Evolutionary conservation across 2,888 invertebrate genomes (phyloP).

Genomic region (Apodemia duryi): DNA sequence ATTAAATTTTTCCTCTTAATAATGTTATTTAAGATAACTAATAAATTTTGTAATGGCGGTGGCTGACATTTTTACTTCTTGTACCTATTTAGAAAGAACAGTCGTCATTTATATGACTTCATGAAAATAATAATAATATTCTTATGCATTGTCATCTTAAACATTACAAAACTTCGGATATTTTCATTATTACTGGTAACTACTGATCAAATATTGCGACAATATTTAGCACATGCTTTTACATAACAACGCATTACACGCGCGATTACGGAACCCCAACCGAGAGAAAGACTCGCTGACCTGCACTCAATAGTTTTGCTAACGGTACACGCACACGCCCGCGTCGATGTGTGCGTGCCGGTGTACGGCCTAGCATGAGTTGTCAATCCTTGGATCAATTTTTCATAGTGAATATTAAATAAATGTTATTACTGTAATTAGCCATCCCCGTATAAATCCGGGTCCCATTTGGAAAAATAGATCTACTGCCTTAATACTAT

Average conservation of each 20-base stretch:
- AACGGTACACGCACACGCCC: slow-evolving; percentile 63
- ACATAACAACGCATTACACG: slow-evolving; percentile 4
- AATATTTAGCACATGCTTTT: slow-evolving; percentile 11
- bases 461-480: no score
- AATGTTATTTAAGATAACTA: no score
- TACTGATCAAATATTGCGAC: slow-evolving; percentile 2
- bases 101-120: no score
- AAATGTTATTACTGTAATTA: no score
- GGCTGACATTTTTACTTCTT: no score
- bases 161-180: background rate
- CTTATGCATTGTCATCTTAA: background rate
- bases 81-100: no score
- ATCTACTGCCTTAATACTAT: no score
- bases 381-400: slow-evolving; percentile 35
- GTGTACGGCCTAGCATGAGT: slow-evolving; percentile 43
- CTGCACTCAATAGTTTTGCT: slow-evolving; percentile 41
- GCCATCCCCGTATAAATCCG: no score
- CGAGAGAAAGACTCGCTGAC: slow-evolving; percentile 23
- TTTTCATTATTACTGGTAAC: background rate
- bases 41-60: no score
- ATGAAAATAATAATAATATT: background rate
- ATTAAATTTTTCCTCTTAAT: no score
- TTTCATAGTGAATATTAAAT: background rate
- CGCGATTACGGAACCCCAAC: slow-evolving; percentile 19
- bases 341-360: slow-evolving; percentile 24